Base-by-base conservation (phyloP, 2,797 vertebrate genomes). In the Valencia hispanica region DNA sequence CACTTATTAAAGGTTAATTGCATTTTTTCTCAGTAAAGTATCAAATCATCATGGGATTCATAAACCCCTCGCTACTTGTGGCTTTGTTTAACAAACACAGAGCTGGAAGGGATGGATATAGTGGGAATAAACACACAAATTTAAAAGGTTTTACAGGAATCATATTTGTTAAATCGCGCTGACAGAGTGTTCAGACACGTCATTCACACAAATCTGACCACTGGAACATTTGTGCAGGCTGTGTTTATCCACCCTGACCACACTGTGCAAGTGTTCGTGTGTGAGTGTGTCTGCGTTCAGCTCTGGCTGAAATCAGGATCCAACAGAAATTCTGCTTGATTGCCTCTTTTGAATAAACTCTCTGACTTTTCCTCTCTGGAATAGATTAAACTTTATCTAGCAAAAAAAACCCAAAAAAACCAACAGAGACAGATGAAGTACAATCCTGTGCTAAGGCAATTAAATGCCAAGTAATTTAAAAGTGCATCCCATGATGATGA, bases 1-100 rank as follows among this genome's bases (percentile, higher is more conserved):
- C 74, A 59, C 17, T 70, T 81, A n/a, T n/a, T 6, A 73, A 74
- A 86, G 79, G 78, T 80, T 86, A 78, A 84, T 86, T 74, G 71
- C 11, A 53, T 74, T 88, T 84, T 86, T 45, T 39, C 57, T 51
- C 0, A 59, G 55, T 50, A 76, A 76, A 68, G 6, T 30, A 68
- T 75, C 18, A 18, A 51, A 55, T 55, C 45, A 47, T 25, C 57
- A 18, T 47, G 34, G 30, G 27, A 74, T 79, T 72, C 36, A 43
- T 15, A 68, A 51, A 70, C 47, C 17, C 14, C 55, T 68, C 9
- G 34, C 70, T 70, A 66, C 8, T 34, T 75, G n/a, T 51, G 32
- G 72, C 27, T 2, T 59, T 75, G n/a, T 74, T 77, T 32, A 69
- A 66, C 59, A 84, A 27, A 69, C n/a, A 22, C 20, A 14, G 48